A percentile compares a stretch with the other conserved stretches of the same genome.
Conservation (phyloP, 2,888 invertebrate genomes). For the Agrochola lota region DNA sequence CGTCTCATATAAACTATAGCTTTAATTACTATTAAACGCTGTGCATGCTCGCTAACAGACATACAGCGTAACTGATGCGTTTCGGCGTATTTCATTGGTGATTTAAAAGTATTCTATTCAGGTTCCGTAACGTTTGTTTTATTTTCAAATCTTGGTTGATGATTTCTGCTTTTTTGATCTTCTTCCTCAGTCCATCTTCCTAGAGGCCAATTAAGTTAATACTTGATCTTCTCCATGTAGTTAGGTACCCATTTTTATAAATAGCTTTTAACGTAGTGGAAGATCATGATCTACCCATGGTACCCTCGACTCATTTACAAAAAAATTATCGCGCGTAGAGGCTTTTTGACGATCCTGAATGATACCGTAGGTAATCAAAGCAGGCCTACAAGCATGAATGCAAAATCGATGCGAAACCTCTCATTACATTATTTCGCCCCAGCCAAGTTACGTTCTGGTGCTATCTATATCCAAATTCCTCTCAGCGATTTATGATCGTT, state of each 20-base stretch:
- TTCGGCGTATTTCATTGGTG: slow-evolving; percentile 28
- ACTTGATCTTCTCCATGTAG: background rate
- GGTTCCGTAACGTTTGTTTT: background rate
- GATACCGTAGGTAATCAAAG: background rate
- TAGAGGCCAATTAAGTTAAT: background rate
- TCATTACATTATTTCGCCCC: slow-evolving; percentile 1
- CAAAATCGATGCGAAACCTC: background rate
- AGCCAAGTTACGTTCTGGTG: slow-evolving; percentile 68
- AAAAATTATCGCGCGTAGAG: background rate
- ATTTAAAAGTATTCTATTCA: background rate
- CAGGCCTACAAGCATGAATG: background rate
- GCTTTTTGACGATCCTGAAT: background rate
- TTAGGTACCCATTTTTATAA: too few relatives aligned
- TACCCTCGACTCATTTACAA: background rate
- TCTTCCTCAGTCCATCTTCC: background rate
- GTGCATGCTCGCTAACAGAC: slow-evolving; percentile 65
- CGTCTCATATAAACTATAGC: slow-evolving; percentile 66
- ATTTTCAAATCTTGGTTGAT: background rate
- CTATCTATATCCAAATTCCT: slow-evolving; percentile 76
- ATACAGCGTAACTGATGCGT: slow-evolving; percentile 62
- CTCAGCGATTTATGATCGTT: slow-evolving; percentile 75
- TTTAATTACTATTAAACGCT: slow-evolving; percentile 71
- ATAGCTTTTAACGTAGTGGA: background rate
- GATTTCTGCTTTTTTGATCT: background rate
- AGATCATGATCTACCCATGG: background rate